Percentiles rank a stretch among this genome's conserved stretches.
phyloP scores from a whole-genome alignment of 2,797 vertebrate genomes.

The Lophius americanus region DNA sequence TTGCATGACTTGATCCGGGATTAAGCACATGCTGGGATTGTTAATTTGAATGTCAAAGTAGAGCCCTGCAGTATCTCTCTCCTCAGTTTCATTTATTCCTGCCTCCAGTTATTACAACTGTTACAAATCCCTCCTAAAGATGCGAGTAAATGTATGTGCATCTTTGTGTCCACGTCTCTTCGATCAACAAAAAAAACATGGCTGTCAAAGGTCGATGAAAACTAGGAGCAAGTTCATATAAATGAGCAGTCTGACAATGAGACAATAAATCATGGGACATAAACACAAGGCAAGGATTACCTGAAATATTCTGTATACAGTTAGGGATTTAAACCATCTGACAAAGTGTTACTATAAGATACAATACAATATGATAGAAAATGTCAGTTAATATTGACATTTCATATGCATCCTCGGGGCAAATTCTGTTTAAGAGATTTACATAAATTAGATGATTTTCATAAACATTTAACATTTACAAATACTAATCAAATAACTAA shows the following conservation, averaged over 20 bases:
- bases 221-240: constrained; percentile 6
- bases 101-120: constrained; percentile 17
- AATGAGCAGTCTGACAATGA: background rate
- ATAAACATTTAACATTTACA: no score
- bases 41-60: constrained; percentile 19
- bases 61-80: background rate
- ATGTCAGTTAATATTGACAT: no score
- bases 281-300: no score
- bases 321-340: no score
- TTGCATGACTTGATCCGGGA: constrained; percentile 8
- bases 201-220: constrained; percentile 12
- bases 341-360: no score
- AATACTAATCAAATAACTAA: no score
- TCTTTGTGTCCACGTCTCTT: constrained; percentile 1
- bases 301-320: no score
- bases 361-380: no score
- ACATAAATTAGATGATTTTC: no score
- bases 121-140: constrained; percentile 4
- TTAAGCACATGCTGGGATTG: constrained; percentile 4
- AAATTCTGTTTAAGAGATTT: no score
- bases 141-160: constrained; percentile 12
- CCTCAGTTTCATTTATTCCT: constrained; percentile 18
- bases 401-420: no score
- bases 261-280: no score
- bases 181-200: background rate